A percentile compares a stretch with the other conserved stretches of the same genome.
Evolutionary conservation across 2,888 invertebrate genomes (phyloP).

Genomic region (Thymelicus lineola): DNA sequence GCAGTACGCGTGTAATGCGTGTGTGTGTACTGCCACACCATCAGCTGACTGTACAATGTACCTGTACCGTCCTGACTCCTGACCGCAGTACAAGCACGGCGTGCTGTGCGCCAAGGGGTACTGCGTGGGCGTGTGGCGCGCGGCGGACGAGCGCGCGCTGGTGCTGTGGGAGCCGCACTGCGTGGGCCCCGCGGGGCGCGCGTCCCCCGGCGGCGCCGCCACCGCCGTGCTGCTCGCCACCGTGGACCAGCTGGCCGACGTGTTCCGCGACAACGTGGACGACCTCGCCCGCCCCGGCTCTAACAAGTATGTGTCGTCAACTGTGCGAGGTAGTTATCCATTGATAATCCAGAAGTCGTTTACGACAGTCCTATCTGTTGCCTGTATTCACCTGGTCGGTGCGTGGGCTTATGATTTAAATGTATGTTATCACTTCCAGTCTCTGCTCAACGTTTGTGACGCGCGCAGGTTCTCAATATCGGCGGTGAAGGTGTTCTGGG

Average conservation of each 20-base stretch:
- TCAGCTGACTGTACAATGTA: too few relatives aligned
- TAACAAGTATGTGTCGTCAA: slow-evolving; percentile 54
- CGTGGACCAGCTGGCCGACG: slow-evolving; percentile 61
- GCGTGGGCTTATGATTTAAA: too few relatives aligned
- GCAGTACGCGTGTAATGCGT: too few relatives aligned
- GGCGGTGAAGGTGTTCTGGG: slow-evolving; percentile 71
- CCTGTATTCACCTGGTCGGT: too few relatives aligned
- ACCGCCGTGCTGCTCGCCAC: slow-evolving; percentile 58
- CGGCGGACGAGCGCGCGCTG: slow-evolving; percentile 55
- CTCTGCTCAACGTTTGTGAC: neutral
- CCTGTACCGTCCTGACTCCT: too few relatives aligned
- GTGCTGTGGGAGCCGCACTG: slow-evolving; percentile 72
- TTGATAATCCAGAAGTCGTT: too few relatives aligned
- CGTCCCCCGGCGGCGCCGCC: slow-evolving; percentile 64
- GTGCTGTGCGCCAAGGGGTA: slow-evolving; percentile 72
- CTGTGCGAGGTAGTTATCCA: too few relatives aligned
- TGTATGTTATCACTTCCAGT: too few relatives aligned
- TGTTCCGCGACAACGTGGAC: slow-evolving; percentile 59
- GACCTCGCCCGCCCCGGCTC: slow-evolving; percentile 57
- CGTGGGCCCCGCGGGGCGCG: slow-evolving; percentile 62
- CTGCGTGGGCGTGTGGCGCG: slow-evolving; percentile 70
- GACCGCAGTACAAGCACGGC: slow-evolving; percentile 62
- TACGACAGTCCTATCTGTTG: too few relatives aligned
- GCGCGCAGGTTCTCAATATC: slow-evolving; percentile 64
- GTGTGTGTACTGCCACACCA: too few relatives aligned